Conservation (phyloP, 2,113 vertebrate species). For the Rhombomys opimus region DNA sequence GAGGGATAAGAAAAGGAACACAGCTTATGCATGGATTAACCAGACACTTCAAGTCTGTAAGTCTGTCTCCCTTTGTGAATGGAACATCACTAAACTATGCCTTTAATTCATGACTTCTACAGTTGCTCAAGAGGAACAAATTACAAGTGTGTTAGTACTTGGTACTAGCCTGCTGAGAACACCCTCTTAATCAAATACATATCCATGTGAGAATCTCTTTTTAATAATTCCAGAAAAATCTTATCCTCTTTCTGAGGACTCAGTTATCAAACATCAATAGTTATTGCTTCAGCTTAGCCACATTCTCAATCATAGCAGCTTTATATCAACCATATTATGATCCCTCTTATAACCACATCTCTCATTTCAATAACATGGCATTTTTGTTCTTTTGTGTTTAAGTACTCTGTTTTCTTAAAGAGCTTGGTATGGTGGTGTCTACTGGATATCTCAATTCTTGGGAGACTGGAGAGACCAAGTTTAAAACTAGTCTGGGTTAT, state of each 20-base stretch:
- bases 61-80: not conserved
- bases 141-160: slow-evolving; percentile 15
- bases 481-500: not conserved
- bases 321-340: not conserved
- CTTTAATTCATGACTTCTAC: not conserved
- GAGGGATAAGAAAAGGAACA: not conserved
- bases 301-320: not conserved
- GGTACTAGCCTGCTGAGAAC: slow-evolving; percentile 9
- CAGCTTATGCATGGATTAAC: not conserved
- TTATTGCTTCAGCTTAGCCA: slow-evolving; percentile 28
- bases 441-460: not conserved
- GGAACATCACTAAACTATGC: not conserved
- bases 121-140: slow-evolving; percentile 11
- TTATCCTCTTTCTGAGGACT: not conserved
- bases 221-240: slow-evolving; percentile 41
- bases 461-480: not conserved
- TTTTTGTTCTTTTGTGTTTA: slow-evolving; percentile 33
- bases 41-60: slow-evolving; percentile 7
- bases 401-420: not conserved
- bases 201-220: slow-evolving; percentile 36
- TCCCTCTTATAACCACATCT: not conserved
- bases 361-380: not conserved
- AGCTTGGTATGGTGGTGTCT: not conserved
- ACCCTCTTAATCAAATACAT: slow-evolving; percentile 20
- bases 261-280: slow-evolving; percentile 1